Evolutionary conservation across 1,140 invertebrate species (phyloP).

Genomic region (Brachionus koreanus): DNA sequence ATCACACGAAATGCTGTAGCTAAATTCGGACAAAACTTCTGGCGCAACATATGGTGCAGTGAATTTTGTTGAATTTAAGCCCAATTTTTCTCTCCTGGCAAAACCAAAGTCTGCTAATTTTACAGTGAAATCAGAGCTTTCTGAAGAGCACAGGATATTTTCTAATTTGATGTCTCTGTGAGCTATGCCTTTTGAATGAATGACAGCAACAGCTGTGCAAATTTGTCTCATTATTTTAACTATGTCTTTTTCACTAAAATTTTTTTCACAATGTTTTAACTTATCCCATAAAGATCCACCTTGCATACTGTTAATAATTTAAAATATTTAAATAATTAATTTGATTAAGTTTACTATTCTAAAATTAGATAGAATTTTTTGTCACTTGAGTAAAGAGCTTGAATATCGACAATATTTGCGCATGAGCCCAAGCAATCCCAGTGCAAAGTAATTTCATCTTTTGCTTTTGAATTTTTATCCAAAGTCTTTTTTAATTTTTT

Average conservation of each 20-base stretch:
- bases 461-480: slow-evolving; percentile 72
- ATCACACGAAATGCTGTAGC: slow-evolving; percentile 11
- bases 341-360: neutral
- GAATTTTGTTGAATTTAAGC: neutral
- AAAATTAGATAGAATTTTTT: slow-evolving; percentile 70
- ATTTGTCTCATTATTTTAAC: slow-evolving; percentile 91
- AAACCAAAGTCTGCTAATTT: slow-evolving; percentile 57
- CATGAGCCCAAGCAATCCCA: slow-evolving; percentile 68
- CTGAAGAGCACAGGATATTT: neutral
- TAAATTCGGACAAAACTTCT: neutral
- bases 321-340: neutral
- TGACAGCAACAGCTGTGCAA: slow-evolving; percentile 82
- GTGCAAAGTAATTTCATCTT: slow-evolving; percentile 90
- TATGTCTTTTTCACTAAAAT: slow-evolving; percentile 66
- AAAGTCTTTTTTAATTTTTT: neutral
- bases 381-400: slow-evolving; percentile 77
- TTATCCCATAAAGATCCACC: slow-evolving; percentile 55
- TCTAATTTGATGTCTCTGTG: slow-evolving; percentile 39
- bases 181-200: slow-evolving; percentile 91
- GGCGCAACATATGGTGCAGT: slow-evolving; percentile 19
- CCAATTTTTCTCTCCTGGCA: slow-evolving; percentile 49
- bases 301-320: slow-evolving; percentile 48
- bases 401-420: slow-evolving; percentile 66
- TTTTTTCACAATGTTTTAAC: slow-evolving; percentile 48
- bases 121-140: slow-evolving; percentile 48